Percentiles rank a stretch among this genome's conserved stretches.
These are phyloP conservation scores for Ciconia nigra DNA, from an alignment of 2,797 vertebrate species.

Conservation along the genomic window DNA sequence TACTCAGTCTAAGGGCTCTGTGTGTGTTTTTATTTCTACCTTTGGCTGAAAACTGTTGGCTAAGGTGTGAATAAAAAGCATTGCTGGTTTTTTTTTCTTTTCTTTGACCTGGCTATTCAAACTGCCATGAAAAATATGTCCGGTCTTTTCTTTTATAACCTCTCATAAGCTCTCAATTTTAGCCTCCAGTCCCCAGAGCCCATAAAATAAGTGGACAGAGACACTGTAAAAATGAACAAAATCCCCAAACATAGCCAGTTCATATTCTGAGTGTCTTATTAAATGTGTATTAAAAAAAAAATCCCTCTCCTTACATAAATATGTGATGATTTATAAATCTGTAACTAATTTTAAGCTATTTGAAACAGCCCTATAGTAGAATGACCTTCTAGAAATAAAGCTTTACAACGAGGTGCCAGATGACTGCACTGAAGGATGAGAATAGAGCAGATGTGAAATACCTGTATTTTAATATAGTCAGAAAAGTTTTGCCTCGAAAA, in stretches of 20 bases:
- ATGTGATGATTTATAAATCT: background rate
- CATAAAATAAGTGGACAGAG: slow-evolving; percentile 23
- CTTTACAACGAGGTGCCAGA: background rate
- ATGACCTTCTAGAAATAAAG: background rate
- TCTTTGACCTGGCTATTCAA: background rate
- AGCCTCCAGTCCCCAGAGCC: background rate
- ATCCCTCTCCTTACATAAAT: background rate
- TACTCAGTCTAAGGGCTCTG: background rate
- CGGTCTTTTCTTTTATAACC: background rate
- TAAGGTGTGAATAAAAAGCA: background rate
- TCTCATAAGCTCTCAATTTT: background rate
- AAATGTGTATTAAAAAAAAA: background rate
- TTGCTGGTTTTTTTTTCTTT: background rate
- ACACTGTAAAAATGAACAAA: background rate
- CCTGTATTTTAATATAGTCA: background rate
- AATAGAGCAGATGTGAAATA: background rate
- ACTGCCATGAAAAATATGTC: background rate
- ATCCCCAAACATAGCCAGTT: background rate
- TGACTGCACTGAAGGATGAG: background rate
- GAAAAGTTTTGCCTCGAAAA: background rate
- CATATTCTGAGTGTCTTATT: background rate
- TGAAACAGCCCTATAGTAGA: background rate
- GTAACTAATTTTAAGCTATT: slow-evolving; percentile 11
- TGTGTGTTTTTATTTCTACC: background rate
- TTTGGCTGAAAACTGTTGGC: background rate